Percentiles rank a stretch among this genome's conserved stretches.
phyloP scores from a whole-genome alignment of 1,140 invertebrate species.

The Lasioglossum albipes region DNA sequence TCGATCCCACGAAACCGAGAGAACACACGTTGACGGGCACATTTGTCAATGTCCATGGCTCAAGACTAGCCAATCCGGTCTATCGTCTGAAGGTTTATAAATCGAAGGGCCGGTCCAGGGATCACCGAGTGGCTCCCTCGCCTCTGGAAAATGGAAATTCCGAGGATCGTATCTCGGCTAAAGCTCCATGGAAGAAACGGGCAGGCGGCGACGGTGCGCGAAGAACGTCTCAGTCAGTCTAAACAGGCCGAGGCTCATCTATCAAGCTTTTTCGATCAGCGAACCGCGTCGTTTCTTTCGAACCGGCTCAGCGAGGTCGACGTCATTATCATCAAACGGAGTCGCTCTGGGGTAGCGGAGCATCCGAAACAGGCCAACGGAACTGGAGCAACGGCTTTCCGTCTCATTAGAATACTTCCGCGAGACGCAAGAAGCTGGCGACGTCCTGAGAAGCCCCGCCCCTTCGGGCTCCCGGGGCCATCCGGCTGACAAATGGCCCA shows the following conservation, averaged over 20 bases:
- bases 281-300: too few species aligned
- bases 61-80: not conserved
- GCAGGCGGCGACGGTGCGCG: too few species aligned
- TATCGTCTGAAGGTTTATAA: conserved; percentile 3
- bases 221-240: too few species aligned
- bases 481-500: not conserved
- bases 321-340: conserved; percentile 2
- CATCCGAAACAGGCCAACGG: conserved; percentile 30
- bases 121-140: too few species aligned
- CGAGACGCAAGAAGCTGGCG: conserved; percentile 23
- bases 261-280: not conserved
- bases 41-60: not conserved
- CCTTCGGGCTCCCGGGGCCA: too few species aligned
- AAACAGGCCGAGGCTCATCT: not conserved
- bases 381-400: conserved; percentile 33
- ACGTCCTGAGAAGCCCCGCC: not conserved
- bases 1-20: not conserved
- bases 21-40: not conserved
- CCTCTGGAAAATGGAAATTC: too few species aligned
- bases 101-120: not conserved
- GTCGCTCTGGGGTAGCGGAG: not conserved
- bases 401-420: conserved; percentile 35
- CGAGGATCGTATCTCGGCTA: too few species aligned
- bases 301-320: not conserved
- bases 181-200: too few species aligned